Percentiles rank a stretch among this genome's conserved stretches.
These are phyloP conservation scores for Tetranychus truncatus DNA, from an alignment of 2,888 invertebrate species.

Conservation along the genomic window DNA sequence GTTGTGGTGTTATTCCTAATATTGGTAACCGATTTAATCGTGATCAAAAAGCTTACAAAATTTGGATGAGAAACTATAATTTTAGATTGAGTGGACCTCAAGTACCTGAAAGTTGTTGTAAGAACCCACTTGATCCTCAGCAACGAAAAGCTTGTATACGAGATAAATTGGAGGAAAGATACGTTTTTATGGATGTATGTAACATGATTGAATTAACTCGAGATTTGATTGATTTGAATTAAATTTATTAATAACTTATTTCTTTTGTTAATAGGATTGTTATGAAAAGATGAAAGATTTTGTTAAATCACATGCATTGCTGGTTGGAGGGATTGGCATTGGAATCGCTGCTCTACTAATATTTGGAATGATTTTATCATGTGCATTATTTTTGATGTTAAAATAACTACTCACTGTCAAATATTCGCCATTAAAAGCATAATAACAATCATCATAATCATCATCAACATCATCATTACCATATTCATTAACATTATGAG, in stretches of 20 bases:
- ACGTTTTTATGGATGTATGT: conserved; percentile 11
- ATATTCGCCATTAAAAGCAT: neutral
- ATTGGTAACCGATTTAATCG: neutral
- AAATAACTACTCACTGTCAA: conserved; percentile 15
- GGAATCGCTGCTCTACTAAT: conserved; percentile 66
- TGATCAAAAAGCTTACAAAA: conserved; percentile 12
- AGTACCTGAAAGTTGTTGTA: conserved; percentile 22
- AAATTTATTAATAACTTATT: neutral
- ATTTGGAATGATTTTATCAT: conserved; percentile 64
- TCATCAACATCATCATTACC: neutral
- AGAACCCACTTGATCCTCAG: conserved; percentile 10
- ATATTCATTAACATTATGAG: neutral
- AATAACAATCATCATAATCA: neutral
- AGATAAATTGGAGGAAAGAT: neutral
- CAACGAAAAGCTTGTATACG: neutral
- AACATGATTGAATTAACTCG: neutral
- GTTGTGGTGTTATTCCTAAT: conserved; percentile 20
- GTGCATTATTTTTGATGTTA: conserved; percentile 64
- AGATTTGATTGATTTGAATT: neutral
- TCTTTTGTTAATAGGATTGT: conserved; percentile 23
- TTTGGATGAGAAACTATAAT: conserved; percentile 8
- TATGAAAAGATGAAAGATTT: conserved; percentile 28
- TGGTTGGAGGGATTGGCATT: conserved; percentile 61
- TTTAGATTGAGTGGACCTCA: conserved; percentile 9
- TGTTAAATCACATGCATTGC: conserved; percentile 47